Conservation (phyloP, 2,888 invertebrate genomes). For the Dendrolimus pini region DNA sequence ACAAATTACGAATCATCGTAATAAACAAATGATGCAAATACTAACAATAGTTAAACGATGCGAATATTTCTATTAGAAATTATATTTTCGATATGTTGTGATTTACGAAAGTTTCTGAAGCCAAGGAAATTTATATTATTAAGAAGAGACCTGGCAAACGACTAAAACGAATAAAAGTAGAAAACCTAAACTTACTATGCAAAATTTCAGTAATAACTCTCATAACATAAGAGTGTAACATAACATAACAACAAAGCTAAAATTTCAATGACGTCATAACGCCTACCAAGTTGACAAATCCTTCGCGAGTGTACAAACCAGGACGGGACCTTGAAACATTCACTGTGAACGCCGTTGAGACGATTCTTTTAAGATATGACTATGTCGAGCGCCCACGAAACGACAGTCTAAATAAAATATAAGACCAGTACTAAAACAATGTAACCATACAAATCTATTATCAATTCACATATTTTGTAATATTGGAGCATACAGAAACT, state of each 20-base stretch:
- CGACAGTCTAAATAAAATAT: slow-evolving; percentile 19
- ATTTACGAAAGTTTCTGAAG: too few relatives aligned
- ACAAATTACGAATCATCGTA: too few relatives aligned
- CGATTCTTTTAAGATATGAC: slow-evolving; percentile 58
- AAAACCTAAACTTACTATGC: background rate
- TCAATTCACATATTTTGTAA: too few relatives aligned
- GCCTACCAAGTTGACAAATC: slow-evolving; percentile 68
- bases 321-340: slow-evolving; percentile 74
- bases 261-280: slow-evolving; percentile 54
- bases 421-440: background rate
- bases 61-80: too few relatives aligned
- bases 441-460: slow-evolving; percentile 2
- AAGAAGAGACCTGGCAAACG: too few relatives aligned
- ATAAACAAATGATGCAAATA: too few relatives aligned
- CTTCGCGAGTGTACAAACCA: slow-evolving; percentile 61
- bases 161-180: too few relatives aligned
- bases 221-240: background rate
- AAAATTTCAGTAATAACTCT: background rate
- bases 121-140: too few relatives aligned
- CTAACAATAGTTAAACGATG: too few relatives aligned
- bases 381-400: slow-evolving; percentile 55
- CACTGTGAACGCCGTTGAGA: slow-evolving; percentile 65
- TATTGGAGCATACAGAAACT: too few relatives aligned
- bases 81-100: too few relatives aligned
- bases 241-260: slow-evolving; percentile 1